Percentiles rank a stretch among this genome's conserved stretches.
Evolutionary conservation across 2,113 vertebrate genomes (phyloP).

Genomic region (Passer montanus): DNA sequence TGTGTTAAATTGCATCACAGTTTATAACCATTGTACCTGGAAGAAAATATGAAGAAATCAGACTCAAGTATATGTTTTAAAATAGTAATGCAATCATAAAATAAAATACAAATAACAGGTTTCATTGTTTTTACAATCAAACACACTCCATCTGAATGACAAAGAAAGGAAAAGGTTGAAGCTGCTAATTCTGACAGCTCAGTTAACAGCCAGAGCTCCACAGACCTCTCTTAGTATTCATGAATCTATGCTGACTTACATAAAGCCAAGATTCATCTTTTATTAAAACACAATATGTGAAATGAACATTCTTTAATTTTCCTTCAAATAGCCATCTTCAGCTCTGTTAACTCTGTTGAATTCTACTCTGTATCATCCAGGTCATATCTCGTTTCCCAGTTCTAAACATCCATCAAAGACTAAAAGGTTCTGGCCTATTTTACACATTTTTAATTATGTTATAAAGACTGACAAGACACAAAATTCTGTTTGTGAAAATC

Average conservation of each 20-base stretch:
- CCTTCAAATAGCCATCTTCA: slow-evolving; percentile 3
- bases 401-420: slow-evolving; percentile 20
- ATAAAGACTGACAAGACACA: neutral
- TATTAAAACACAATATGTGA: neutral
- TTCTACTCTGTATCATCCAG: neutral
- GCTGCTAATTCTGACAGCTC: neutral
- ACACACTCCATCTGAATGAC: neutral
- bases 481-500: slow-evolving; percentile 17
- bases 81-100: neutral
- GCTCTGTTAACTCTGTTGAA: slow-evolving; percentile 32
- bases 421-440: slow-evolving; percentile 35
- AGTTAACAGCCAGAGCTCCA: neutral
- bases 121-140: neutral
- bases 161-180: neutral
- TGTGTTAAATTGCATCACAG: neutral
- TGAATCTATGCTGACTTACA: neutral
- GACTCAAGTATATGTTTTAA: neutral
- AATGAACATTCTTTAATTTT: slow-evolving; percentile 1
- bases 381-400: slow-evolving; percentile 10
- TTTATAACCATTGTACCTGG: neutral
- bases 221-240: neutral
- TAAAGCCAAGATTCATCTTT: neutral
- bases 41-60: neutral
- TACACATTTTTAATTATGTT: slow-evolving; percentile 24
- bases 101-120: neutral